A percentile compares a stretch with the other conserved stretches of the same genome.
phyloP scores from a whole-genome alignment of 2,888 invertebrate genomes.

The Azorinus chamasolen region DNA sequence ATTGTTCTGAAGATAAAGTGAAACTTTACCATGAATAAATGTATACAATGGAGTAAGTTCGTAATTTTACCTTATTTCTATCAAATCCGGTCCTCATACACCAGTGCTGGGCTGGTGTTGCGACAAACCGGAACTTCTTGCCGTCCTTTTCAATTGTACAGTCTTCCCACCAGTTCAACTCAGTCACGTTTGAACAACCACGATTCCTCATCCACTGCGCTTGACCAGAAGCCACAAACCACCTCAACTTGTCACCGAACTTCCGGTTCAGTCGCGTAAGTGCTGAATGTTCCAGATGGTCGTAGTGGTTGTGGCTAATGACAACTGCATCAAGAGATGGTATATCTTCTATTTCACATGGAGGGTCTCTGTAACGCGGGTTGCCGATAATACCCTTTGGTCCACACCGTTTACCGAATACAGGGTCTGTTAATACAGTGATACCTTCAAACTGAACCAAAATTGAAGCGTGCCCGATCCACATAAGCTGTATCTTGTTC shows the following conservation, averaged over 20 bases:
- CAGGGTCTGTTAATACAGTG: conserved; percentile 87
- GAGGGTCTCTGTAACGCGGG: conserved; percentile 84
- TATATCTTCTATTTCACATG: conserved; percentile 85
- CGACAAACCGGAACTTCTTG: conserved; percentile 81
- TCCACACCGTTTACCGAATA: conserved; percentile 86
- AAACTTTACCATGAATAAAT: too few species aligned
- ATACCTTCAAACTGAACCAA: conserved; percentile 86
- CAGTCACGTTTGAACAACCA: conserved; percentile 86
- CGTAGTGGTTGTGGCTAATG: conserved; percentile 88
- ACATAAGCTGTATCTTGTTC: conserved; percentile 83
- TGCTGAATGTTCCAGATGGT: conserved; percentile 86
- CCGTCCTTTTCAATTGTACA: conserved; percentile 40
- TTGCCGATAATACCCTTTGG: conserved; percentile 84
- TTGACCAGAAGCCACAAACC: conserved; percentile 87
- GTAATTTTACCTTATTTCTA: conserved; percentile 86
- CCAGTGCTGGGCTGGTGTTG: conserved; percentile 88
- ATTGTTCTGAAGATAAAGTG: too few species aligned
- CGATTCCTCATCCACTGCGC: conserved; percentile 83
- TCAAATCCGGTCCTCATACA: conserved; percentile 86
- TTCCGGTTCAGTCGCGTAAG: conserved; percentile 86
- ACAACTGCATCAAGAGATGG: conserved; percentile 87
- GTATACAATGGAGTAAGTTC: too few species aligned
- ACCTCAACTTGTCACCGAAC: conserved; percentile 80
- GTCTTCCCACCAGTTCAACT: conserved; percentile 87
- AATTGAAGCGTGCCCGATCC: conserved; percentile 88